Evolutionary conservation across 2,888 invertebrate species (phyloP), one percentile per base, ranked within the genome.

Genomic region (Dorcus parallelipipedus): DNA sequence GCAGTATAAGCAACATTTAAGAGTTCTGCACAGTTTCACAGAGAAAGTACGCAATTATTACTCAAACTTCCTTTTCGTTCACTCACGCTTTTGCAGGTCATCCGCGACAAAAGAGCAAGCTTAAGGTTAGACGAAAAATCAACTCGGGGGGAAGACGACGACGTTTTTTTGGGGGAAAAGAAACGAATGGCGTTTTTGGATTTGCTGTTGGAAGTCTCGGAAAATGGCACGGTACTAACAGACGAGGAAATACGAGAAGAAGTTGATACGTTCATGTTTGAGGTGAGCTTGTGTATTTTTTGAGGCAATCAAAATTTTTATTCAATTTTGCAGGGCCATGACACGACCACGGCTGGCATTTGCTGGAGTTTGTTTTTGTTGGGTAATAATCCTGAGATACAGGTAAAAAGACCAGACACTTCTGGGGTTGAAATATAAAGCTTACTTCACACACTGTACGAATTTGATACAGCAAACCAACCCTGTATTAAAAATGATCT

Each of bases 1-100:
- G 14, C 42, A 14, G 9, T 54, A 23, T 10, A 26, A 40, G 5
- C 38, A 49, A 8, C 43, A 58, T 51, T 23, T 58, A 10, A 9
- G 17, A 1, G 26, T 43, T 42, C 14, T 54, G 8, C 58, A 58
- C 42, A 43, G 41, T 3, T 58, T 58, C 26, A 49, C 58, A 10
- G 33, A 50, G 8, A 43, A 42, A 10, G 42, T 42, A 42, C 10
- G 14, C 14, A 42, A 7, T 33, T 33, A 33, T 33, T 33, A 7
- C 26, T 5, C 7, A 33, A 33, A 33, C 3, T 33, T 33, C 6
- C 26, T 33, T 7, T 33, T 6, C 26, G 26, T 33, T 33, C 7
- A 33, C 26, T 33, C 3, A 33, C 3, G 26, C 26, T 33, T 33
- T 7, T 33, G 10, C 42, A 42, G 42, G 42, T 42, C 5, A 42